A percentile compares a stretch with the other conserved stretches of the same genome.
Evolutionary conservation across 2,113 vertebrate genomes (phyloP).

Genomic region (Gopherus evgoodei): DNA sequence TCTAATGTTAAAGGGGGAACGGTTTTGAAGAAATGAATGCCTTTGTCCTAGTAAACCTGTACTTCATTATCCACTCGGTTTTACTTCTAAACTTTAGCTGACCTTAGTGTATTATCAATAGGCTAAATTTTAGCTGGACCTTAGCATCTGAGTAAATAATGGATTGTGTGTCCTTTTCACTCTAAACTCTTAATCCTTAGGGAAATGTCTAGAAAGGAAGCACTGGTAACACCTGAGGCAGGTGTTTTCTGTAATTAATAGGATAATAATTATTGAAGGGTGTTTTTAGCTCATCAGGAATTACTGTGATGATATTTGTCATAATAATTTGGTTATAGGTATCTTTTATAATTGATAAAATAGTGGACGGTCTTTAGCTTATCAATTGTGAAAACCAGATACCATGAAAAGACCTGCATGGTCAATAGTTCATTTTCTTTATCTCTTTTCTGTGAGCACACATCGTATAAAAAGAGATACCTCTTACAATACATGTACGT

Average conservation of each 20-base stretch:
- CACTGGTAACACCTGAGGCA: background rate
- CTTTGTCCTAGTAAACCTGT: background rate
- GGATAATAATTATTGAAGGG: background rate
- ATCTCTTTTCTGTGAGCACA: background rate
- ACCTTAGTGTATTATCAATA: background rate
- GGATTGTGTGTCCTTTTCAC: background rate
- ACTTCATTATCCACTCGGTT: background rate
- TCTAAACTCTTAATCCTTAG: background rate
- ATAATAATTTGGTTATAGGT: background rate
- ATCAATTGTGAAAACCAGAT: background rate
- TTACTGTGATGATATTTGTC: background rate
- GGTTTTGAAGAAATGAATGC: background rate
- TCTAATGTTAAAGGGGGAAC: background rate
- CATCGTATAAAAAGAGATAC: background rate
- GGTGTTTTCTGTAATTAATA: background rate
- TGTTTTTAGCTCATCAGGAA: background rate
- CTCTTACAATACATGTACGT: background rate
- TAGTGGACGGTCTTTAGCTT: background rate
- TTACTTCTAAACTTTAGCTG: background rate
- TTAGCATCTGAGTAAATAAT: background rate
- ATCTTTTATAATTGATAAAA: background rate
- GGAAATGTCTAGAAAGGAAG: background rate
- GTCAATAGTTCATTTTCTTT: background rate
- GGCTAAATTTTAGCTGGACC: background rate
- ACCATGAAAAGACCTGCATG: background rate